A percentile compares a stretch with the other conserved stretches of the same genome.
Conservation (phyloP, 2,113 vertebrate genomes). For the Pipra filicauda region DNA sequence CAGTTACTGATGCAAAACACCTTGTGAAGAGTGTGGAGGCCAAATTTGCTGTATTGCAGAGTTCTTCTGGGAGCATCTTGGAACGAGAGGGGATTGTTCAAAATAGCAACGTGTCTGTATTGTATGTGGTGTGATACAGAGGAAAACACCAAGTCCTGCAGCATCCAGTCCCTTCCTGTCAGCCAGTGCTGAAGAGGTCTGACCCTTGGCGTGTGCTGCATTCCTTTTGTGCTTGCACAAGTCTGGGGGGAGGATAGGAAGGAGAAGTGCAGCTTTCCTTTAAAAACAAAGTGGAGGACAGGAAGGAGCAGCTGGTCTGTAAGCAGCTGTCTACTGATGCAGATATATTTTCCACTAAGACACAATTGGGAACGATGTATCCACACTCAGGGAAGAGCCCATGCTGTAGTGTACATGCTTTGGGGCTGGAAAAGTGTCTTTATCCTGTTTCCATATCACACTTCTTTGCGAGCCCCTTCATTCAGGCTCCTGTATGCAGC, state of each 20-base stretch:
- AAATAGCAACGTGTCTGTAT: not conserved
- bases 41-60: not conserved
- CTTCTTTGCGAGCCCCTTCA: not conserved
- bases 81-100: not conserved
- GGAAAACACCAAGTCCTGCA: not conserved
- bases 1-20: not conserved
- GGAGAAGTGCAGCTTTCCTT: not conserved
- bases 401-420: not conserved
- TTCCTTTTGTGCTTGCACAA: not conserved
- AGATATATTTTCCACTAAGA: conserved; percentile 11
- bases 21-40: not conserved
- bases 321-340: conserved; percentile 4
- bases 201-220: not conserved
- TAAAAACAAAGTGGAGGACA: conserved; percentile 9
- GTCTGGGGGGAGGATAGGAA: not conserved
- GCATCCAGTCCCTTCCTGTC: not conserved
- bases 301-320: conserved; percentile 30
- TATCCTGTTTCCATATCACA: not conserved
- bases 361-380: not conserved
- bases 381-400: not conserved
- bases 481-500: not conserved
- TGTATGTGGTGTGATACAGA: not conserved
- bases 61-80: not conserved
- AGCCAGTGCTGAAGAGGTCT: not conserved
- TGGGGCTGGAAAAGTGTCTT: not conserved